Conservation (phyloP, 2,797 vertebrate genomes). For the Argya squamiceps region DNA sequence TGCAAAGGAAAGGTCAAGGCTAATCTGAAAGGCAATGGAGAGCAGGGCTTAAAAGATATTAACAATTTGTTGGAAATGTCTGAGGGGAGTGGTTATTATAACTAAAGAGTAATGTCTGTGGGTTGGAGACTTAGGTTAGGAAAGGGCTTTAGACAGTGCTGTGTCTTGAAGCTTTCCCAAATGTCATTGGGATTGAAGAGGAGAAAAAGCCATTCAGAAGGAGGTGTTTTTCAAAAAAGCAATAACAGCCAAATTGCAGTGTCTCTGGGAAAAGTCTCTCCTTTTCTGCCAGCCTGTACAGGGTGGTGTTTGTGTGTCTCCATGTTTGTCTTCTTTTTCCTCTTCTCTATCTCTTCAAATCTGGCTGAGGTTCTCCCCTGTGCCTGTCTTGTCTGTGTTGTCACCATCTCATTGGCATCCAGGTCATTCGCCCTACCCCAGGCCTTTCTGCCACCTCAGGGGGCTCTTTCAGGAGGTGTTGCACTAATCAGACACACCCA, state of each 20-base stretch:
- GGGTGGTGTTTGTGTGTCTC: not conserved
- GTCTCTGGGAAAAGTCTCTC: not conserved
- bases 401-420: not conserved
- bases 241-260: not conserved
- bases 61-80: constrained; percentile 59
- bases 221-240: not conserved
- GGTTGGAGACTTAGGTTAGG: constrained; percentile 13
- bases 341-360: not conserved
- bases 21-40: constrained; percentile 61
- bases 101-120: not conserved
- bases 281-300: not conserved
- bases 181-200: not conserved
- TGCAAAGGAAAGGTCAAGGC: constrained; percentile 66
- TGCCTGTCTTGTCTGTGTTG: not conserved
- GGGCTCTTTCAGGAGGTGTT: not conserved
- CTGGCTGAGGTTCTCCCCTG: not conserved
- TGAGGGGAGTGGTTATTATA: constrained; percentile 42
- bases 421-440: not conserved
- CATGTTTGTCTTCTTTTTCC: not conserved
- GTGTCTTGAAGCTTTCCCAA: constrained; percentile 23
- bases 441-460: not conserved
- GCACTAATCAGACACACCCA: not conserved
- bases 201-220: not conserved
- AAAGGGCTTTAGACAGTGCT: not conserved
- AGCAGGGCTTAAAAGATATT: constrained; percentile 56